phyloP scores from a whole-genome alignment of 2,888 invertebrate species.

The Acanthacorydalis orientalis region DNA sequence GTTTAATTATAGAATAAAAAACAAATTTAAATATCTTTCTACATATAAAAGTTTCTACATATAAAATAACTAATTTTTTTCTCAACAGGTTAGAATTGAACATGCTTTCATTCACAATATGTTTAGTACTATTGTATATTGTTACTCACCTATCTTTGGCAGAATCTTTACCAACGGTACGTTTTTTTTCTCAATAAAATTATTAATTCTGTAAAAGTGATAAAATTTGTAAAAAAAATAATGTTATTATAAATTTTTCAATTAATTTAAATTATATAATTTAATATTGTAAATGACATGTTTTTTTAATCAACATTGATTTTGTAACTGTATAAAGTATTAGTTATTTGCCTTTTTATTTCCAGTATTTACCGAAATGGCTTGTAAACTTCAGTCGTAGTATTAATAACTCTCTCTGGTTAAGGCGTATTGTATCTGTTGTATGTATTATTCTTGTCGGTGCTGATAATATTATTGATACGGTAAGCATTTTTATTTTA shows the following conservation, averaged over 20 bases:
- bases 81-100: conserved; percentile 1
- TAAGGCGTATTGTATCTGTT: conserved; percentile 36
- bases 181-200: conserved; percentile 9
- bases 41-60: too few relatives aligned
- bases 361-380: conserved; percentile 25
- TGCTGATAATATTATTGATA: conserved; percentile 39
- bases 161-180: conserved; percentile 25
- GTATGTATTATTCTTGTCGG: conserved; percentile 37
- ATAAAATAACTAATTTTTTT: too few relatives aligned
- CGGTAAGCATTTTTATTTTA: conserved; percentile 27
- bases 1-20: too few relatives aligned
- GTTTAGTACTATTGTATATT: neutral
- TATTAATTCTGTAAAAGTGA: neutral
- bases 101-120: neutral
- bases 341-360: conserved; percentile 3
- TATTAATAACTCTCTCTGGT: conserved; percentile 37
- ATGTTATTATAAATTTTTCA: neutral
- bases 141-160: conserved; percentile 18
- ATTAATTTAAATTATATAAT: neutral
- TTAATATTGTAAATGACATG: too few relatives aligned
- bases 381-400: conserved; percentile 34
- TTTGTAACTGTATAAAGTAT: too few relatives aligned
- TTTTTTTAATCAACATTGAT: too few relatives aligned
- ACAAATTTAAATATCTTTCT: too few relatives aligned
- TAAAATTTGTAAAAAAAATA: neutral